phyloP scores from a whole-genome alignment of 2,113 vertebrate genomes.

The Thymallus thymallus region DNA sequence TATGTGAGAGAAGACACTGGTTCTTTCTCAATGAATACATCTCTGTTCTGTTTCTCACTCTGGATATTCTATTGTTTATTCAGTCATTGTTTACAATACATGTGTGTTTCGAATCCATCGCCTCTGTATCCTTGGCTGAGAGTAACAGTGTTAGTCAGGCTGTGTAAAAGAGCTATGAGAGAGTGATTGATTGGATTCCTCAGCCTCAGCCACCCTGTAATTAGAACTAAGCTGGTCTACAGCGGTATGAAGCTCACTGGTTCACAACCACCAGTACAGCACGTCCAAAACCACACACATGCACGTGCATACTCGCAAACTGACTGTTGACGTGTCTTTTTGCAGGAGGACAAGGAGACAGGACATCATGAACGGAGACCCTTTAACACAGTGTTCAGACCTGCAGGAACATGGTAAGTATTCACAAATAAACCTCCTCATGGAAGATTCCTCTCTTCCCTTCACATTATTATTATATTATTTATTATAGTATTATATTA shows the following conservation, averaged over 20 bases:
- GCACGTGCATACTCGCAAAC: constrained; percentile 7
- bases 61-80: constrained; percentile 31
- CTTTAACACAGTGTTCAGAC: constrained; percentile 94
- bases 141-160: background rate
- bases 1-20: background rate
- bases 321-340: constrained; percentile 29
- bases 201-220: constrained; percentile 50
- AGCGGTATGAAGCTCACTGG: constrained; percentile 11
- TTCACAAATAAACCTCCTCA: background rate
- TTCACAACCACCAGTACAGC: constrained; percentile 15
- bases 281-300: constrained; percentile 19
- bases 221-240: constrained; percentile 38
- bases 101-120: constrained; percentile 18
- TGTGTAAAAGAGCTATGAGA: constrained; percentile 18
- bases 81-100: constrained; percentile 41
- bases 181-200: constrained; percentile 56
- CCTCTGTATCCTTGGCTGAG: background rate
- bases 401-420: constrained; percentile 86
- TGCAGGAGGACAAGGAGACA: constrained; percentile 91
- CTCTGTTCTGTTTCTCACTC: constrained; percentile 6
- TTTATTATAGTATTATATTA: too few relatives aligned
- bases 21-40: too few relatives aligned
- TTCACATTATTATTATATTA: too few relatives aligned
- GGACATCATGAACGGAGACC: constrained; percentile 96
- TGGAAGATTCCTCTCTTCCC: background rate